phyloP scores from a whole-genome alignment of 1,140 invertebrate genomes.

The Pissodes strobi region DNA sequence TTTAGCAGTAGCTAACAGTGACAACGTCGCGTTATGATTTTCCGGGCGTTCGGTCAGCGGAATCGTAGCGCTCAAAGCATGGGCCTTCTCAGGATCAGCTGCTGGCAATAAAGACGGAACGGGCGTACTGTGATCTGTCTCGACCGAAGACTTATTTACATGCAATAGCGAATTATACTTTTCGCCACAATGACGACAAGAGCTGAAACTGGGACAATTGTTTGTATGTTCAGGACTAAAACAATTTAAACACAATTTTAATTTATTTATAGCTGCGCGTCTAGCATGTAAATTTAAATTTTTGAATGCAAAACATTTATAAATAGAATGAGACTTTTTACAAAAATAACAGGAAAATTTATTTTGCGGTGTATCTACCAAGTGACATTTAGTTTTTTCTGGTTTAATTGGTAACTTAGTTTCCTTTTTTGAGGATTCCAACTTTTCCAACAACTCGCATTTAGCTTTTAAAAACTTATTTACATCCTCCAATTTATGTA shows the following conservation, averaged over 20 bases:
- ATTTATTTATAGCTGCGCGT: not conserved
- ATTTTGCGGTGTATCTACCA: too few relatives aligned
- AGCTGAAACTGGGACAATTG: not conserved
- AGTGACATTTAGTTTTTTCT: too few relatives aligned
- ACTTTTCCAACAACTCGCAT: conserved; percentile 14
- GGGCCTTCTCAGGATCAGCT: not conserved
- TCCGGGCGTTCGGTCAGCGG: too few relatives aligned
- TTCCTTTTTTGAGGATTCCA: too few relatives aligned
- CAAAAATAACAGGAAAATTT: conserved; percentile 16
- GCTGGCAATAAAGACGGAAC: not conserved
- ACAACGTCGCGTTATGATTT: conserved; percentile 9
- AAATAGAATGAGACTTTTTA: conserved; percentile 8
- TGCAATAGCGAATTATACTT: conserved; percentile 3
- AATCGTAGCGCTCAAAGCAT: too few relatives aligned
- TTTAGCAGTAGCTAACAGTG: not conserved
- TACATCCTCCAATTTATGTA: not conserved
- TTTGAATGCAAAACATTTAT: conserved; percentile 15
- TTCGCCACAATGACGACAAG: not conserved
- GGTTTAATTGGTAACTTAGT: too few relatives aligned
- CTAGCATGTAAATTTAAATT: not conserved
- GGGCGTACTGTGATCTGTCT: not conserved
- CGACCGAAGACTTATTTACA: not conserved
- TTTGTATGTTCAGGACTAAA: conserved; percentile 1
- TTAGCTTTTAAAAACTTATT: conserved; percentile 12
- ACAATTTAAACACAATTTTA: conserved; percentile 4